Conservation (phyloP, 2,113 vertebrate species). For the Pristiophorus japonicus region DNA sequence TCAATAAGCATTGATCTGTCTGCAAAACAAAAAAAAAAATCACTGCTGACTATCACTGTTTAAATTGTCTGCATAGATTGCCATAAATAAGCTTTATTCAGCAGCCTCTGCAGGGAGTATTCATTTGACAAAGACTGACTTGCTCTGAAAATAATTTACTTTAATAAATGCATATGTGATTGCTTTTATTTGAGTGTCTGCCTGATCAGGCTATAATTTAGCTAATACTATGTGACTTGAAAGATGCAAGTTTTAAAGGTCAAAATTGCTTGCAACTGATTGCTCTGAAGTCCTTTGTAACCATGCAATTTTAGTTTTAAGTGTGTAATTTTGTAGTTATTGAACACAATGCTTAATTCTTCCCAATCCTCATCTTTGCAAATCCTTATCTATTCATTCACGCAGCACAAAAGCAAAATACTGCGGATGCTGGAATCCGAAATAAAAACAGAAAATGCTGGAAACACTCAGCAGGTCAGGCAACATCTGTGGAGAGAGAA, state of each 20-base stretch:
- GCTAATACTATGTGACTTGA: background rate
- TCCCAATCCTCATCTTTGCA: background rate
- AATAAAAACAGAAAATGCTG: too few relatives aligned
- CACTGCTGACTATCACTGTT: background rate
- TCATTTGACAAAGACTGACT: background rate
- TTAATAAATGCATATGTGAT: background rate
- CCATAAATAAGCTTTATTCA: background rate
- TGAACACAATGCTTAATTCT: background rate
- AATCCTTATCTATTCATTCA: background rate
- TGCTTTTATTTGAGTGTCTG: background rate
- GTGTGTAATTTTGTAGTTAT: background rate
- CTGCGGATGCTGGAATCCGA: too few relatives aligned
- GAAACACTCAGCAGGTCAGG: too few relatives aligned
- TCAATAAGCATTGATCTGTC: background rate
- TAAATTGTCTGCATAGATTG: background rate
- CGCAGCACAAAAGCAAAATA: too few relatives aligned
- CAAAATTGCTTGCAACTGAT: background rate
- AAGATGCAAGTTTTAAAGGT: background rate
- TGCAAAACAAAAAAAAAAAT: background rate
- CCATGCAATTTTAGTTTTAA: background rate
- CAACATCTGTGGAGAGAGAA: too few relatives aligned
- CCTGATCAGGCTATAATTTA: conserved; percentile 18
- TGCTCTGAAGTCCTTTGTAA: background rate
- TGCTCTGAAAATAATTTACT: background rate
- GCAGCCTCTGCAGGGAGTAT: background rate